Evolutionary conservation across 2,797 vertebrate genomes (phyloP).

Genomic region (Ctenosaura bakeri): DNA sequence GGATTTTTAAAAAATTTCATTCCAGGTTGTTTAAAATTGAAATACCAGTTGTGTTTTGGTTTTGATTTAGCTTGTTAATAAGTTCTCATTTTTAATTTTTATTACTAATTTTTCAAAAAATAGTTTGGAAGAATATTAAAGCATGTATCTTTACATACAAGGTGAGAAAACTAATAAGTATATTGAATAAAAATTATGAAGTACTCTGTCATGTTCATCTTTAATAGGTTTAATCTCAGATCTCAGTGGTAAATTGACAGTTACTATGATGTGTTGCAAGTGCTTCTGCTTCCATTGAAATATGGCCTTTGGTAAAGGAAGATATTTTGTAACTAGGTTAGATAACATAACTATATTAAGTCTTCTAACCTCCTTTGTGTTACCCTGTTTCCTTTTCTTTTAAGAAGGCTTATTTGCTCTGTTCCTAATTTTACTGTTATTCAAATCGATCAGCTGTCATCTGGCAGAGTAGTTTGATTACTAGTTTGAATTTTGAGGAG

Average conservation of each 20-base stretch:
- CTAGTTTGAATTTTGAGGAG: background rate
- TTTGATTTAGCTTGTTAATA: background rate
- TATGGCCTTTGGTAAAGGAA: background rate
- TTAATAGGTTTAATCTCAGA: background rate
- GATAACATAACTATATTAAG: background rate
- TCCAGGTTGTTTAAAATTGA: background rate
- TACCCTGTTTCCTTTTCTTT: background rate
- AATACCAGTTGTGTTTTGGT: too few species aligned
- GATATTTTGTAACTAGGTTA: background rate
- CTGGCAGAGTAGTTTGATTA: background rate
- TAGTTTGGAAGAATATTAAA: background rate
- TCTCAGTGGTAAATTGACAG: background rate
- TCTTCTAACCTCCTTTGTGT: background rate
- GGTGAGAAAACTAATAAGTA: background rate
- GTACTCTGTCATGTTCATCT: background rate
- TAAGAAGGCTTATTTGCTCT: background rate
- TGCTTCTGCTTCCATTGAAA: background rate
- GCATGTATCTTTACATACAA: background rate
- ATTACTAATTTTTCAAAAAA: background rate
- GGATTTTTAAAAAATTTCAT: too few species aligned
- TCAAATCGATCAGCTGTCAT: background rate
- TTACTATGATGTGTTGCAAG: background rate
- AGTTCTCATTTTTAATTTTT: background rate
- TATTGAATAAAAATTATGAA: background rate
- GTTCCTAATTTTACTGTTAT: background rate